Evolutionary conservation across 2,113 vertebrate genomes (phyloP).

Genomic region (Benitochromis conjunctus): DNA sequence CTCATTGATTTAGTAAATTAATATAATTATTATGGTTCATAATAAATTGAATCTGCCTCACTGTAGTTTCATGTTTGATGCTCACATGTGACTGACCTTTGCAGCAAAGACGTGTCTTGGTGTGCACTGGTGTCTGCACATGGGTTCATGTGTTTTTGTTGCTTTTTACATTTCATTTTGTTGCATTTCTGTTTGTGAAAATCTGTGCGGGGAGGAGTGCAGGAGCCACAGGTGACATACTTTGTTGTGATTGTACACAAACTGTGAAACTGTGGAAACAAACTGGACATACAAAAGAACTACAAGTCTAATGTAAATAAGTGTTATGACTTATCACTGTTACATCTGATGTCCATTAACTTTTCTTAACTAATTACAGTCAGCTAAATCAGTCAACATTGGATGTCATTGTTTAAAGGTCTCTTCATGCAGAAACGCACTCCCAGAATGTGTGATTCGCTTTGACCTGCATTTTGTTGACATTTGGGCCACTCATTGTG

Average conservation of each 20-base stretch:
- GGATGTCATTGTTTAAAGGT: background rate
- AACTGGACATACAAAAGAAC: background rate
- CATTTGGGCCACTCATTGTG: background rate
- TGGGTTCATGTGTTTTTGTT: background rate
- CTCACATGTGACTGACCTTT: background rate
- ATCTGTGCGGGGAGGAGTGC: background rate
- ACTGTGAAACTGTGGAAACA: background rate
- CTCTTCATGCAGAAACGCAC: background rate
- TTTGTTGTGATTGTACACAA: background rate
- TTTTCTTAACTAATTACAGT: background rate
- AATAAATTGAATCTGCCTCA: background rate
- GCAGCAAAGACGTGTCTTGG: background rate
- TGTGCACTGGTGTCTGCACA: background rate
- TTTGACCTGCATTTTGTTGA: background rate
- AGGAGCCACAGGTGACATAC: background rate
- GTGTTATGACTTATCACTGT: background rate
- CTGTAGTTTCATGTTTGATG: background rate
- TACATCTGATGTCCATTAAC: background rate
- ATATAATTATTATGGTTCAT: background rate
- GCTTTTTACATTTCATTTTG: background rate
- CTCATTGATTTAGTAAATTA: background rate
- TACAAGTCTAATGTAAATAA: rapidly evolving
- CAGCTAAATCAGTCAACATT: background rate
- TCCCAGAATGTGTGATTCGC: background rate
- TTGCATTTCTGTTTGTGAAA: background rate